A percentile compares a stretch with the other conserved stretches of the same genome.
Evolutionary conservation across 2,113 vertebrate genomes (phyloP).

Genomic region (Chaetodon auriga): DNA sequence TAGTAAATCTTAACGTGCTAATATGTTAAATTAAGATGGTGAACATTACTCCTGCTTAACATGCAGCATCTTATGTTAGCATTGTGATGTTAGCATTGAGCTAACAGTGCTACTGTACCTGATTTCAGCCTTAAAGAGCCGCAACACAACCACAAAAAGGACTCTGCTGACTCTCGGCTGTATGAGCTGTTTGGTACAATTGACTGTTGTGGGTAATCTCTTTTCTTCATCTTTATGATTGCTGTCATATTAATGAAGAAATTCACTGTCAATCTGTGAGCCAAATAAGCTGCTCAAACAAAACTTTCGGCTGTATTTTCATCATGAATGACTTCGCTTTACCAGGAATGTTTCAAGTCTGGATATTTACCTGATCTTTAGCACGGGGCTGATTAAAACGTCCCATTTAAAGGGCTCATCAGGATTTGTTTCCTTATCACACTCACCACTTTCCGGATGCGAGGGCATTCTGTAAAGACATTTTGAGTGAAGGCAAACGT

Average conservation of each 20-base stretch:
- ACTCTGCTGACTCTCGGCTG: no score
- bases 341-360: constrained; percentile 32
- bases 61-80: not conserved
- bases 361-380: constrained; percentile 55
- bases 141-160: no score
- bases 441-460: constrained; percentile 17
- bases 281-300: constrained; percentile 22
- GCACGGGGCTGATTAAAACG: constrained; percentile 30
- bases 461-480: constrained; percentile 41
- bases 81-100: not conserved
- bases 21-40: not conserved
- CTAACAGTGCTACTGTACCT: not conserved
- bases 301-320: constrained; percentile 33
- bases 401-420: constrained; percentile 38
- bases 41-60: not conserved
- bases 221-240: constrained; percentile 6
- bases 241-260: constrained; percentile 22
- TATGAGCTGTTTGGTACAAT: constrained; percentile 6
- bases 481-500: constrained; percentile 21
- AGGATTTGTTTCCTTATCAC: constrained; percentile 46
- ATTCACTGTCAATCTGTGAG: not conserved
- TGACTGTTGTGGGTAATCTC: not conserved
- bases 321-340: constrained; percentile 13
- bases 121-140: not conserved
- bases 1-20: not conserved